These are phyloP conservation scores for Nephrotoma guestfalica DNA, from an alignment of 2,888 invertebrate species.

Conservation along the genomic window DNA sequence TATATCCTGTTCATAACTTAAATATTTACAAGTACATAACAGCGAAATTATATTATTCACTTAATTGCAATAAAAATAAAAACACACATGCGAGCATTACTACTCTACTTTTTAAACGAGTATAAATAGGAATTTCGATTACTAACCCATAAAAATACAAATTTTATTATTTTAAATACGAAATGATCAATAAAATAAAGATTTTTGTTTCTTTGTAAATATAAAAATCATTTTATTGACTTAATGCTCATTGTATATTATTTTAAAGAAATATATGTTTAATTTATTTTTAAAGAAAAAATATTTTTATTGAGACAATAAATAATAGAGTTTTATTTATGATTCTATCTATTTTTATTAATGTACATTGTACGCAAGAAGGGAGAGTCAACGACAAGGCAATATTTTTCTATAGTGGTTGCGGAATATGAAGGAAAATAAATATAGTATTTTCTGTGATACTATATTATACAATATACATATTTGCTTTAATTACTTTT, in stretches of 20 bases:
- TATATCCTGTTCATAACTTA: neutral
- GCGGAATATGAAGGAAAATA: no score
- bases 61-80: neutral
- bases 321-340: neutral
- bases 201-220: neutral
- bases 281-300: neutral
- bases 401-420: no score
- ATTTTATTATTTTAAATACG: neutral
- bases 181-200: neutral
- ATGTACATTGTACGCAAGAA: no score
- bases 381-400: no score
- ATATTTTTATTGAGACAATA: neutral
- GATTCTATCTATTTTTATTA: neutral
- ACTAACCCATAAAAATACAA: neutral
- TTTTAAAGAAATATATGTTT: neutral
- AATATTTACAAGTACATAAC: neutral
- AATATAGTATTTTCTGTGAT: no score
- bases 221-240: neutral
- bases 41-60: neutral
- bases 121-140: neutral
- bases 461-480: no score
- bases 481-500: no score
- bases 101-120: neutral
- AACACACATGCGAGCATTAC: neutral
- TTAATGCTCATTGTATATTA: neutral